Conservation (phyloP, 2,797 vertebrate genomes). For the Crenuchus spilurus region DNA sequence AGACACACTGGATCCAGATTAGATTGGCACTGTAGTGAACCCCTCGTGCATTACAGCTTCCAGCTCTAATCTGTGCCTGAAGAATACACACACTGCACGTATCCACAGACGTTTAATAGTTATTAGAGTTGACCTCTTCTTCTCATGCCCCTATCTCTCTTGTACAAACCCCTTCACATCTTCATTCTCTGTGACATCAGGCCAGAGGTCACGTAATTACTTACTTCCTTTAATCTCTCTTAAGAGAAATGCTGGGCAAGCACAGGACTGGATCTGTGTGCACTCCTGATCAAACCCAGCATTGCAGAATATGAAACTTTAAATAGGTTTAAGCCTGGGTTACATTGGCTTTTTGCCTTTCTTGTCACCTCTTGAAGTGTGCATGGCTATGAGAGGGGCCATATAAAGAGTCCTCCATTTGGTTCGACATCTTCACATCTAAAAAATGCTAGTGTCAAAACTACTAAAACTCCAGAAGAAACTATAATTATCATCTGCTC, state of each 20-base stretch:
- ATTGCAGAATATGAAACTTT: too few relatives aligned
- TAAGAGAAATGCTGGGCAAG: neutral
- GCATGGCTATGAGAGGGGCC: too few relatives aligned
- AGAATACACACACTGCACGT: neutral
- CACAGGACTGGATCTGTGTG: too few relatives aligned
- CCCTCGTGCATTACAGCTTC: neutral
- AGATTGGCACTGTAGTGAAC: neutral
- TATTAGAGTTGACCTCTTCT: neutral
- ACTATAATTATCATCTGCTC: too few relatives aligned
- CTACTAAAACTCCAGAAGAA: too few relatives aligned
- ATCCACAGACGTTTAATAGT: neutral
- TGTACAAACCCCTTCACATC: neutral
- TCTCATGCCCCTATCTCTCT: neutral
- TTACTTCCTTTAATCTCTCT: neutral
- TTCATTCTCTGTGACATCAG: neutral
- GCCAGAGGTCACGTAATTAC: slow-evolving; percentile 6
- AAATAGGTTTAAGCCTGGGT: too few relatives aligned
- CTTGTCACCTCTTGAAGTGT: too few relatives aligned
- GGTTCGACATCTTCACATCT: too few relatives aligned
- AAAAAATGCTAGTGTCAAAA: too few relatives aligned
- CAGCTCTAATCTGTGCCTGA: slow-evolving; percentile 1
- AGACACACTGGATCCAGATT: neutral
- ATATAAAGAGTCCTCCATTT: too few relatives aligned
- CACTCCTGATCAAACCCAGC: too few relatives aligned
- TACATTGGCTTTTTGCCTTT: too few relatives aligned